phyloP scores from a whole-genome alignment of 1,140 invertebrate genomes.

The Drosophila orena region DNA sequence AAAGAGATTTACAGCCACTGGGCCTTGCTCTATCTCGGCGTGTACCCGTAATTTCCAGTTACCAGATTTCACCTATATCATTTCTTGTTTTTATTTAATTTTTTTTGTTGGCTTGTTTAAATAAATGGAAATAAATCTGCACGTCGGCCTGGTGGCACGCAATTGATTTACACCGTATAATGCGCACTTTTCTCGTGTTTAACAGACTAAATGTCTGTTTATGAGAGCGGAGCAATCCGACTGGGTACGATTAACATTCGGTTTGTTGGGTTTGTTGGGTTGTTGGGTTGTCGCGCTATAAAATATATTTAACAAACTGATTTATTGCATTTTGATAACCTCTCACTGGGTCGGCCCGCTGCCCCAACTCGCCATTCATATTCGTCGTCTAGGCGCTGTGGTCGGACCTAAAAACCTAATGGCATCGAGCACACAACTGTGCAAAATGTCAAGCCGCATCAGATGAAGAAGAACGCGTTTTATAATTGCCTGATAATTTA shows the following conservation, averaged over 20 bases:
- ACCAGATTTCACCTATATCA: slow-evolving; percentile 68
- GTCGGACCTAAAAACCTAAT: slow-evolving; percentile 24
- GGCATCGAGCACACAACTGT: slow-evolving; percentile 47
- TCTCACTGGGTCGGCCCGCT: slow-evolving; percentile 41
- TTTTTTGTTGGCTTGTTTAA: slow-evolving; percentile 41
- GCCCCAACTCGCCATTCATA: slow-evolving; percentile 4
- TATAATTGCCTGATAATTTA: slow-evolving; percentile 78
- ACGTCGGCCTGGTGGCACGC: slow-evolving; percentile 41
- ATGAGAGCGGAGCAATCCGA: slow-evolving; percentile 40
- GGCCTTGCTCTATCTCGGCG: slow-evolving; percentile 22
- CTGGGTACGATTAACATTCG: slow-evolving; percentile 41
- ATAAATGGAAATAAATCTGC: slow-evolving; percentile 68
- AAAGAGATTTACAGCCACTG: slow-evolving; percentile 56
- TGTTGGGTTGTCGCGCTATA: slow-evolving; percentile 53
- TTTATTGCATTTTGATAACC: slow-evolving; percentile 82
- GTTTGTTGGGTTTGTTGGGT: too few relatives aligned
- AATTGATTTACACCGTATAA: slow-evolving; percentile 77
- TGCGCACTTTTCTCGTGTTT: slow-evolving; percentile 73
- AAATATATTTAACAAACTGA: slow-evolving; percentile 77
- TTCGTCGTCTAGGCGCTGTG: slow-evolving; percentile 25
- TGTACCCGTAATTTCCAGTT: slow-evolving; percentile 59
- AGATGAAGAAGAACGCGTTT: slow-evolving; percentile 42
- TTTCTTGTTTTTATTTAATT: slow-evolving; percentile 12
- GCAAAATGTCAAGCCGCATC: slow-evolving; percentile 54
- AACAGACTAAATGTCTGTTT: slow-evolving; percentile 81